Percentiles rank a stretch among this genome's conserved stretches.
Evolutionary conservation across 2,888 invertebrate genomes (phyloP).

Genomic region (Yponomeuta plumbellus): DNA sequence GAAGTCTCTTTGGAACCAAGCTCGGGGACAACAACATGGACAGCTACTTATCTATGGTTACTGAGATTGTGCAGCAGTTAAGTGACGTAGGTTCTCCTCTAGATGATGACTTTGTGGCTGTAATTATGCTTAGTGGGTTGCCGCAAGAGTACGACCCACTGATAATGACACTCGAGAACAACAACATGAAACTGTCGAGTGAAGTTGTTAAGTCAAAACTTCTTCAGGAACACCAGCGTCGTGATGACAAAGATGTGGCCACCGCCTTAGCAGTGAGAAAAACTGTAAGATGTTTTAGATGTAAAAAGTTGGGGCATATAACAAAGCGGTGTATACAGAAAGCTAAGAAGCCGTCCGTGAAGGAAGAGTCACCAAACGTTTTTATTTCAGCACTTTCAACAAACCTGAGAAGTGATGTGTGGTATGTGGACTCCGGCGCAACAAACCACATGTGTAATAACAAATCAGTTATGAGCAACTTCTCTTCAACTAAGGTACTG

Average conservation of each 20-base stretch:
- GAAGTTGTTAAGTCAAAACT: no score
- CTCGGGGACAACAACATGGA: no score
- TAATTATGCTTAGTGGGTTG: no score
- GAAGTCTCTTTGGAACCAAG: no score
- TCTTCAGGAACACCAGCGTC: no score
- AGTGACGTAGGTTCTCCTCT: no score
- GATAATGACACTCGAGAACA: no score
- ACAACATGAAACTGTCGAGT: no score
- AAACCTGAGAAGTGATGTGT: neutral
- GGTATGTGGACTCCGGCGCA: slow-evolving; percentile 10
- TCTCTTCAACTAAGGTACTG: neutral
- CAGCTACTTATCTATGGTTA: no score
- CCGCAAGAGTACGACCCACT: no score
- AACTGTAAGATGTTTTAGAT: slow-evolving; percentile 8
- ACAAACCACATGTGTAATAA: slow-evolving; percentile 11
- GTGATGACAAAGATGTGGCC: neutral
- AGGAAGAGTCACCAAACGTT: slow-evolving; percentile 2
- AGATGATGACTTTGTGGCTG: no score
- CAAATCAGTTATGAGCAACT: neutral
- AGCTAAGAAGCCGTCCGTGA: neutral
- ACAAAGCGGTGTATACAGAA: slow-evolving; percentile 4
- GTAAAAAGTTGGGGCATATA: neutral
- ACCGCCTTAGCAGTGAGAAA: neutral
- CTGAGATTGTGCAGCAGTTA: no score
- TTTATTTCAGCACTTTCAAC: slow-evolving; percentile 3